phyloP scores from a whole-genome alignment of 2,797 vertebrate species.

The Oreochromis mossambicus region DNA sequence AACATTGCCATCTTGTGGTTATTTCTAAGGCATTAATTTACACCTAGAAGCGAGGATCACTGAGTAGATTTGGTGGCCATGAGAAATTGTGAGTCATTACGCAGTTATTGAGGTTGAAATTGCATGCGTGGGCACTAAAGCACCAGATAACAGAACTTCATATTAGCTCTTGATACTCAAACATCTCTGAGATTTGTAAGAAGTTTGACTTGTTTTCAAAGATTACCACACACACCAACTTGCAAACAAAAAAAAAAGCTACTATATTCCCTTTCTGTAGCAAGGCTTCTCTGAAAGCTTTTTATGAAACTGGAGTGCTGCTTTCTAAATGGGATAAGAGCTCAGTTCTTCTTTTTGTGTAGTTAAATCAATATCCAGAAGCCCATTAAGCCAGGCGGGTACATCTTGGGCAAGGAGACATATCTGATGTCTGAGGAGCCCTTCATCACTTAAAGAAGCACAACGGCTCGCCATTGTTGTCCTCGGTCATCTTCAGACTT shows the following conservation, averaged over 20 bases:
- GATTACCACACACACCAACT: constrained; percentile 6
- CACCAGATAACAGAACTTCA: background rate
- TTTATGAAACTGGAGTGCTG: constrained; percentile 64
- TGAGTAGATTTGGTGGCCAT: background rate
- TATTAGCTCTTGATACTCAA: background rate
- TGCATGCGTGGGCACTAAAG: background rate
- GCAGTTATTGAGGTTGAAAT: background rate
- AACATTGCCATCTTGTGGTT: constrained; percentile 81
- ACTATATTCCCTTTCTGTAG: constrained; percentile 20
- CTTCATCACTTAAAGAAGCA: constrained; percentile 35
- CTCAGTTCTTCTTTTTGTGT: constrained; percentile 64
- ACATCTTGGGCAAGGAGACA: constrained; percentile 60
- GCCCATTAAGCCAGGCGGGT: constrained; percentile 69
- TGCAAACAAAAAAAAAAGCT: background rate
- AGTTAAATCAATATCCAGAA: constrained; percentile 73
- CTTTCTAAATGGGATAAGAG: constrained; percentile 68
- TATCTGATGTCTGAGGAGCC: constrained; percentile 61
- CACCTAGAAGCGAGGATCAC: background rate
- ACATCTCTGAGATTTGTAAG: background rate
- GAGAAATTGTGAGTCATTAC: background rate
- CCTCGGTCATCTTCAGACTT: constrained; percentile 41
- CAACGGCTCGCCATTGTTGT: constrained; percentile 45
- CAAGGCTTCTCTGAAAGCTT: constrained; percentile 51
- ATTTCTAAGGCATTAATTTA: constrained; percentile 29
- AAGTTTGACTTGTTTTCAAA: background rate